Evolutionary conservation across 1,140 invertebrate genomes (phyloP).

Genomic region (Zaprionus nigranus): DNA sequence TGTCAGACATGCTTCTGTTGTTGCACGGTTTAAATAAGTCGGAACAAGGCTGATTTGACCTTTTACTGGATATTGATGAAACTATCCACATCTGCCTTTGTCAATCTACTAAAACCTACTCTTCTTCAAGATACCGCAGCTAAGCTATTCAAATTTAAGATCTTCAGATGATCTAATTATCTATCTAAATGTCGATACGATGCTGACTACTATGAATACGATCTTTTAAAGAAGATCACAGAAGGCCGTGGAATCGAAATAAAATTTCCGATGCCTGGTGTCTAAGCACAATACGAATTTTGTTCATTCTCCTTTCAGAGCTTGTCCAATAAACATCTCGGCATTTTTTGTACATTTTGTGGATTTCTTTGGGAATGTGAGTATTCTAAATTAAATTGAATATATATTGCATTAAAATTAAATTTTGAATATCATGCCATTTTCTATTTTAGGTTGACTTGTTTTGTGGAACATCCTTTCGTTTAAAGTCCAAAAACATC

Average conservation of each 20-base stretch:
- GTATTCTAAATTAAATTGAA: background rate
- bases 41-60: too few relatives aligned
- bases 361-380: conserved; percentile 5
- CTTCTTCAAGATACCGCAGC: too few relatives aligned
- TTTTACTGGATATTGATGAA: too few relatives aligned
- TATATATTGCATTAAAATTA: background rate
- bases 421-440: too few relatives aligned
- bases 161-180: too few relatives aligned
- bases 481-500: background rate
- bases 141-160: too few relatives aligned
- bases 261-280: background rate
- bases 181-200: too few relatives aligned
- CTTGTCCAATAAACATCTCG: background rate
- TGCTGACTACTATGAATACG: too few relatives aligned
- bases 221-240: background rate
- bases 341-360: conserved; percentile 20
- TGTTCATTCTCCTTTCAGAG: background rate
- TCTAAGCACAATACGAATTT: background rate
- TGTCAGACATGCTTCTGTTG: too few relatives aligned
- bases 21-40: too few relatives aligned
- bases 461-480: conserved; percentile 2
- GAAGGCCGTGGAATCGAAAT: background rate
- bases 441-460: background rate
- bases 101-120: too few relatives aligned
- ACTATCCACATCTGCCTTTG: too few relatives aligned